Conservation (phyloP, 1,140 invertebrate genomes). For the Pomacea maculata region DNA sequence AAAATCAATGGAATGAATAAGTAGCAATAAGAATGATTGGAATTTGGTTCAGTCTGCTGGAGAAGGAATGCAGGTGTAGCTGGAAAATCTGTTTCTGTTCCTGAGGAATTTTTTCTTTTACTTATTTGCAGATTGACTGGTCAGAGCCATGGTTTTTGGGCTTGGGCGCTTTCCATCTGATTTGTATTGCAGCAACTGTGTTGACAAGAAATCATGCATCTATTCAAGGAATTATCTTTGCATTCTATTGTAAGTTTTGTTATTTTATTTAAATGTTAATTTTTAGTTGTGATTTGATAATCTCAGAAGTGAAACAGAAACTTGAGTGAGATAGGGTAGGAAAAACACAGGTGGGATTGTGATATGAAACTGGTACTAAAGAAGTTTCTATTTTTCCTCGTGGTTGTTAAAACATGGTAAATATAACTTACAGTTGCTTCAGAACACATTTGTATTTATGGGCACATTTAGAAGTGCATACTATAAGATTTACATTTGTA, state of each 20-base stretch:
- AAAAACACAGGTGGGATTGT: no score
- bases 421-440: no score
- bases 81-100: neutral
- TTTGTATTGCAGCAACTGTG: constrained; percentile 30
- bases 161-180: constrained; percentile 36
- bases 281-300: no score
- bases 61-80: neutral
- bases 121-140: constrained; percentile 42
- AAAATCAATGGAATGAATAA: neutral
- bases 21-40: neutral
- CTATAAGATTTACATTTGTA: no score
- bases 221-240: constrained; percentile 34
- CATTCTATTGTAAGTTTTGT: constrained; percentile 37
- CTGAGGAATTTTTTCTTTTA: neutral
- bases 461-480: no score
- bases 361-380: no score
- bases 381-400: no score
- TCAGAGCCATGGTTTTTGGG: constrained; percentile 42
- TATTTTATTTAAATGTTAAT: no score
- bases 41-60: neutral
- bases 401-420: no score
- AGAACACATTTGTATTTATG: no score
- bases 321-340: no score
- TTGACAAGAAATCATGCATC: constrained; percentile 23
- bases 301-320: no score